These are phyloP conservation scores for Pangasius sanitwongsei DNA, from an alignment of 2,797 vertebrate species.

Conservation along the genomic window DNA sequence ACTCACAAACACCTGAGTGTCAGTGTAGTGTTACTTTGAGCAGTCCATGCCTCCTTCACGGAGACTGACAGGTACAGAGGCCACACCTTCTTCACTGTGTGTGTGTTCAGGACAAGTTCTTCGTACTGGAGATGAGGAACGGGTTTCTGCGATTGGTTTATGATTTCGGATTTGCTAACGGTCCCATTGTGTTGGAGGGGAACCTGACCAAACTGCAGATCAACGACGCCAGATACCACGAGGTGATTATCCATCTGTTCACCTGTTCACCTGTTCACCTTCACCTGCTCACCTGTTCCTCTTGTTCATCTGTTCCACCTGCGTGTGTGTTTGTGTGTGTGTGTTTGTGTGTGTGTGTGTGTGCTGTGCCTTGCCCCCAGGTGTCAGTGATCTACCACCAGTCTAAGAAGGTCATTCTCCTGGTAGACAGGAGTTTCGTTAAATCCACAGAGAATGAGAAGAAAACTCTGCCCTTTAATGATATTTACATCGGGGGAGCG, in stretches of 20 bases:
- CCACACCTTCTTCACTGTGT: background rate
- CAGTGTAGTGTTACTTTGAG: background rate
- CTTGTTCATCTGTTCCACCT: background rate
- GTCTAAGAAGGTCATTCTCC: constrained; percentile 93
- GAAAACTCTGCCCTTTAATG: constrained; percentile 88
- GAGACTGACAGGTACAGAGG: background rate
- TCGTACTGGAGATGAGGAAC: constrained; percentile 88
- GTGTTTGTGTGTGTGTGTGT: constrained; percentile 14
- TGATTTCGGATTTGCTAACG: constrained; percentile 88
- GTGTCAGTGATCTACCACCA: constrained; percentile 98
- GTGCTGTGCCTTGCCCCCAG: constrained; percentile 62
- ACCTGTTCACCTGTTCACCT: background rate
- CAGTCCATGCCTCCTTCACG: background rate
- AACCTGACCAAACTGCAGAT: constrained; percentile 86
- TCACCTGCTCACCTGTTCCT: background rate
- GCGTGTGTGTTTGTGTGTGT: too few relatives aligned
- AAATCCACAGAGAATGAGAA: constrained; percentile 92
- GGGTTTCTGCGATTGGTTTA: constrained; percentile 90
- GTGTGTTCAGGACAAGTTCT: constrained; percentile 83
- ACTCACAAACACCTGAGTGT: background rate
- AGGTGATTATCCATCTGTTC: constrained; percentile 74
- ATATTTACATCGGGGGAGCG: constrained; percentile 94
- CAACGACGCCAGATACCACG: constrained; percentile 94
- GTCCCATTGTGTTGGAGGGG: constrained; percentile 83
- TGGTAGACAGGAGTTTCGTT: constrained; percentile 91